Evolutionary conservation across 2,797 vertebrate genomes (phyloP).

Genomic region (Halcyon smyrnensis): DNA sequence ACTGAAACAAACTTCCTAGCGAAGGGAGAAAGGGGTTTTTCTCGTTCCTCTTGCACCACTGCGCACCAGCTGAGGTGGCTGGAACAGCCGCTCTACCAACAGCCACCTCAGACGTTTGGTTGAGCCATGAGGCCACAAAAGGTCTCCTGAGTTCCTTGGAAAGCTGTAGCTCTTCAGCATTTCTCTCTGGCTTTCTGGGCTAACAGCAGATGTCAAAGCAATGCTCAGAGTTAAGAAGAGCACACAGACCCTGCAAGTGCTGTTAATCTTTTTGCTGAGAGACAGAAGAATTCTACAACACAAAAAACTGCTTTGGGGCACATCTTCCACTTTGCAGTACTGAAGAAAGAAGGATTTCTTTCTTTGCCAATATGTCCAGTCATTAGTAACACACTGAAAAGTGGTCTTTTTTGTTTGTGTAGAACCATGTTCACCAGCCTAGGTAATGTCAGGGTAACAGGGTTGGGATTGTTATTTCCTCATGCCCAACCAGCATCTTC

Average conservation of each 20-base stretch:
- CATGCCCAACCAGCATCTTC: not conserved
- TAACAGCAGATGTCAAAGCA: not conserved
- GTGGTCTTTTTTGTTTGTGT: not conserved
- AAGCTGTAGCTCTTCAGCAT: not conserved
- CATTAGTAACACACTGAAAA: not conserved
- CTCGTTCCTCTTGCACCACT: not conserved
- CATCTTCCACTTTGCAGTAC: not conserved
- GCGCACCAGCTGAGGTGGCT: not conserved
- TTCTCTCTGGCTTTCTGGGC: not conserved
- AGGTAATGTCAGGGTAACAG: not conserved
- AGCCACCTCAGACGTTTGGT: not conserved
- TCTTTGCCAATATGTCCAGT: not conserved
- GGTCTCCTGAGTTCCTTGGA: not conserved
- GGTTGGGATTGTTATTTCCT: not conserved
- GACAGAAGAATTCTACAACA: not conserved
- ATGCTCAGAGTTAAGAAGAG: not conserved
- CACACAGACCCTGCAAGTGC: not conserved
- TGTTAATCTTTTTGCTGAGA: not conserved
- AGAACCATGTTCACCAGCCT: not conserved
- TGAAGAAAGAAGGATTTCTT: not conserved
- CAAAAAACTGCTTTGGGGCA: not conserved
- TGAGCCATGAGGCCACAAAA: not conserved
- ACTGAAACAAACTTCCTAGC: not conserved
- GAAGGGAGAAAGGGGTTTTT: not conserved
- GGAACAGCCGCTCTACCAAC: not conserved